These are phyloP conservation scores for Melanophora roralis DNA, from an alignment of 2,888 invertebrate species.

Conservation along the genomic window DNA sequence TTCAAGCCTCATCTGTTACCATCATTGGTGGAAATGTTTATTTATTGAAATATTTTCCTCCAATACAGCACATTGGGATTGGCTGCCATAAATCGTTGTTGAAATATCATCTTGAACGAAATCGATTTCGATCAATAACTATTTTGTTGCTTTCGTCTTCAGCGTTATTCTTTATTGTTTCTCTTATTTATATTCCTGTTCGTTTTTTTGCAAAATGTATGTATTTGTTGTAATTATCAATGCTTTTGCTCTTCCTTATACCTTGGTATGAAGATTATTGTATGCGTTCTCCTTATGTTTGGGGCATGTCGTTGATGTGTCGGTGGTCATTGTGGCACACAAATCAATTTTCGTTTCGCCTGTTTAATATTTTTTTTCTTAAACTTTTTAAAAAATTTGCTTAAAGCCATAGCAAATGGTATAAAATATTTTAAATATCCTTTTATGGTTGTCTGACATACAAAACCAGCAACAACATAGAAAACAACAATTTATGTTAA, in stretches of 20 bases:
- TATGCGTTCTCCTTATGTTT: neutral
- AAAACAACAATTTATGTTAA: constrained; percentile 51
- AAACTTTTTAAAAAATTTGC: constrained; percentile 14
- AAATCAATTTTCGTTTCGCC: constrained; percentile 62
- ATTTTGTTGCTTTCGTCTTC: constrained; percentile 33
- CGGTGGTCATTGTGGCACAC: constrained; percentile 62
- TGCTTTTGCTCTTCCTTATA: constrained; percentile 31
- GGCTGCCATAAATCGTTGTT: constrained; percentile 63
- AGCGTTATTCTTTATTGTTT: constrained; percentile 37
- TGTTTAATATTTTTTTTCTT: constrained; percentile 28
- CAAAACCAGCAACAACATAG: constrained; percentile 2
- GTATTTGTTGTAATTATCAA: constrained; percentile 51
- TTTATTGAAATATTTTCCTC: constrained; percentile 8
- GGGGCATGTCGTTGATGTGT: constrained; percentile 52
- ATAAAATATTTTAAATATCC: constrained; percentile 58
- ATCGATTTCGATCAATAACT: constrained; percentile 62
- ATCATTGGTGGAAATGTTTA: constrained; percentile 56
- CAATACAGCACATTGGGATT: constrained; percentile 57
- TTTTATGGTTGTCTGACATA: constrained; percentile 55
- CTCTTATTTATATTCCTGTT: constrained; percentile 9
- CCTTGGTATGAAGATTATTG: neutral
- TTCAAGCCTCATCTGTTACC: constrained; percentile 45
- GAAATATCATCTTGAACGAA: constrained; percentile 62
- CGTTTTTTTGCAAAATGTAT: constrained; percentile 9
- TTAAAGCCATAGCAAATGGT: constrained; percentile 49